Percentiles rank a stretch among this genome's conserved stretches.
Conservation (phyloP, 2,888 invertebrate species). For the Ferrisia virgata region DNA sequence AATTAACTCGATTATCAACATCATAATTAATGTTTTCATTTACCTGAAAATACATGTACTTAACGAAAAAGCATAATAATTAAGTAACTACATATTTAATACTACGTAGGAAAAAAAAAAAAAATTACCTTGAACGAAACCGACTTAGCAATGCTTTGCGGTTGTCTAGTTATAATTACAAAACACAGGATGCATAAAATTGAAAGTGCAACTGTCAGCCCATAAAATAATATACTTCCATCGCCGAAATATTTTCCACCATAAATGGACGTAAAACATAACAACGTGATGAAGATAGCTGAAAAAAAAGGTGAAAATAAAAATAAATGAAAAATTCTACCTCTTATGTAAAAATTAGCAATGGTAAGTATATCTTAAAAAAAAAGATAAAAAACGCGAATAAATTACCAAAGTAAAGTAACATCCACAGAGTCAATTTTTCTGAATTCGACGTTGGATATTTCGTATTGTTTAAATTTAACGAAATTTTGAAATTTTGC, state of each 20-base stretch:
- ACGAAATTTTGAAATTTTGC: conserved; percentile 50
- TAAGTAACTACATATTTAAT: too few relatives aligned
- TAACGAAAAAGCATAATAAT: neutral
- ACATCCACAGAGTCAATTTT: neutral
- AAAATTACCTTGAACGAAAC: conserved; percentile 20
- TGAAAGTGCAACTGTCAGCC: neutral
- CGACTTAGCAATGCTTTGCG: neutral
- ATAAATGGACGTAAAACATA: conserved; percentile 11
- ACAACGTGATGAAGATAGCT: neutral
- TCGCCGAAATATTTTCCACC: neutral
- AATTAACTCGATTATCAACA: too few relatives aligned
- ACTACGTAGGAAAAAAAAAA: neutral
- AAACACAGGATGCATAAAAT: neutral
- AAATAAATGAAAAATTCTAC: neutral
- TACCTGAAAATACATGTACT: neutral
- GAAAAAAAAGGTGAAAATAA: neutral
- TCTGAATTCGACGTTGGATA: conserved; percentile 57
- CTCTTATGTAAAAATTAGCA: neutral
- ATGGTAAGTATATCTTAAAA: too few relatives aligned
- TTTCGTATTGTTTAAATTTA: conserved; percentile 70
- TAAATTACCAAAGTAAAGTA: neutral
- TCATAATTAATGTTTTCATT: too few relatives aligned
- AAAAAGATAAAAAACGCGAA: neutral
- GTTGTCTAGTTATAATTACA: conserved; percentile 24
- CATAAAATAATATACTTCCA: neutral